Evolutionary conservation across 1,140 invertebrate genomes (phyloP).

Genomic region (Thaumetopoea pityocampa): DNA sequence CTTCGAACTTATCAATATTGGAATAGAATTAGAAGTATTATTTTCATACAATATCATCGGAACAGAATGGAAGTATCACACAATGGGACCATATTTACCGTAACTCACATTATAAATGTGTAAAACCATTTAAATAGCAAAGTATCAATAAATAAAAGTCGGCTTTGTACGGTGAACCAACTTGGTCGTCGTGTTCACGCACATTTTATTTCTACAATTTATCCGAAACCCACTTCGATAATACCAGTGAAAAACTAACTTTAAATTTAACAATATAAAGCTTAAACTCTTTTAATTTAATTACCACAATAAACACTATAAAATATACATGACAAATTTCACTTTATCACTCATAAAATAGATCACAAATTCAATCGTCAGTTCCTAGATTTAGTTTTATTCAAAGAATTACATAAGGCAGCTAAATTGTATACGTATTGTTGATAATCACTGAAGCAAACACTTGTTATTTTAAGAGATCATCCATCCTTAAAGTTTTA

Average conservation of each 20-base stretch:
- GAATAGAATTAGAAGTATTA: slow-evolving; percentile 71
- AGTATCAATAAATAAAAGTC: slow-evolving; percentile 70
- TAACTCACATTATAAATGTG: slow-evolving; percentile 73
- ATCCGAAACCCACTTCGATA: slow-evolving; percentile 16
- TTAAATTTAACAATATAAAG: slow-evolving; percentile 6
- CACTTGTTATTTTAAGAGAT: slow-evolving; percentile 76
- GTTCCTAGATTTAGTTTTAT: slow-evolving; percentile 16
- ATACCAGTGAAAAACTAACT: slow-evolving; percentile 23
- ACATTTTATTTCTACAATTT: slow-evolving; percentile 52
- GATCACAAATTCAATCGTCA: slow-evolving; percentile 14
- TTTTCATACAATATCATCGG: slow-evolving; percentile 65
- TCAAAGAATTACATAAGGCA: slow-evolving; percentile 59
- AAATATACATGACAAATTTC: slow-evolving; percentile 11
- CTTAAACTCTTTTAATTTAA: slow-evolving; percentile 14
- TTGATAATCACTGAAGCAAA: slow-evolving; percentile 75
- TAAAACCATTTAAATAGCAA: slow-evolving; percentile 72
- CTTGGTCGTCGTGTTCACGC: slow-evolving; percentile 71
- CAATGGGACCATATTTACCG: slow-evolving; percentile 66
- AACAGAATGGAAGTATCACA: slow-evolving; percentile 63
- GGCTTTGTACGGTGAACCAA: slow-evolving; percentile 72
- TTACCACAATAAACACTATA: neutral
- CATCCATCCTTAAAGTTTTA: slow-evolving; percentile 69
- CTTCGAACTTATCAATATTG: slow-evolving; percentile 62
- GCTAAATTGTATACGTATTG: slow-evolving; percentile 70
- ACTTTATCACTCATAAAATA: slow-evolving; percentile 10